Conservation (phyloP, 2,797 vertebrate genomes). For the Benthosema pterotum region DNA sequence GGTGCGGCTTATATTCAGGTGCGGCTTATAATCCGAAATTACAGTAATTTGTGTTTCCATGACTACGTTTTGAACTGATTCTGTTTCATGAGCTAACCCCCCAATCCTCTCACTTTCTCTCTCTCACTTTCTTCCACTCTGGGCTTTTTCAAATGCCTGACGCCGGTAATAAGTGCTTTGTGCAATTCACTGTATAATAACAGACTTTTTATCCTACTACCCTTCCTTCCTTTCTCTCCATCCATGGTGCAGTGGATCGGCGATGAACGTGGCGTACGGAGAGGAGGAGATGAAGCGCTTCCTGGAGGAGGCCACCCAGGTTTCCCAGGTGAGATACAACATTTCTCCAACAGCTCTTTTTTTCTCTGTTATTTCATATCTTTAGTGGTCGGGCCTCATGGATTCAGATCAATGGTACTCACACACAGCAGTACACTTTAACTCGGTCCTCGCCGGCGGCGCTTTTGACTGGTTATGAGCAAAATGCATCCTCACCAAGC, state of each 20-base stretch:
- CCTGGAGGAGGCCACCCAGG: slow-evolving; percentile 91
- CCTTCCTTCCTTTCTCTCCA: slow-evolving; percentile 2
- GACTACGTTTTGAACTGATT: no score
- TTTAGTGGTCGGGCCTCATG: no score
- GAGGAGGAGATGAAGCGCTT: slow-evolving; percentile 96
- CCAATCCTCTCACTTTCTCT: slow-evolving; percentile 5
- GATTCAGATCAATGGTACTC: no score
- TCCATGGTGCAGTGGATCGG: slow-evolving; percentile 85
- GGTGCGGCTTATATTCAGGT: no score
- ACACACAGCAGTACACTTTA: no score
- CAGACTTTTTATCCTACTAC: slow-evolving; percentile 58
- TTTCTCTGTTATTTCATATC: no score
- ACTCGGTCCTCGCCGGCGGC: no score
- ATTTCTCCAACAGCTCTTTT: no score
- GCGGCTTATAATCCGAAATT: no score
- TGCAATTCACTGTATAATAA: slow-evolving; percentile 57
- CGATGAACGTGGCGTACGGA: slow-evolving; percentile 91
- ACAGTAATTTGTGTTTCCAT: no score
- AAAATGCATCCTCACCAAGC: no score
- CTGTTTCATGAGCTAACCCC: slow-evolving; percentile 18
- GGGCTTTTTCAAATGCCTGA: slow-evolving; percentile 68
- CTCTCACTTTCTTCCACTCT: slow-evolving; percentile 40
- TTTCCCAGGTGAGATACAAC: slow-evolving; percentile 88
- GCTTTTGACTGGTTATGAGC: no score
- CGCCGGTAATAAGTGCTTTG: slow-evolving; percentile 74